Base-by-base conservation (phyloP, 2,113 vertebrate species). In the Aythya baeri region DNA sequence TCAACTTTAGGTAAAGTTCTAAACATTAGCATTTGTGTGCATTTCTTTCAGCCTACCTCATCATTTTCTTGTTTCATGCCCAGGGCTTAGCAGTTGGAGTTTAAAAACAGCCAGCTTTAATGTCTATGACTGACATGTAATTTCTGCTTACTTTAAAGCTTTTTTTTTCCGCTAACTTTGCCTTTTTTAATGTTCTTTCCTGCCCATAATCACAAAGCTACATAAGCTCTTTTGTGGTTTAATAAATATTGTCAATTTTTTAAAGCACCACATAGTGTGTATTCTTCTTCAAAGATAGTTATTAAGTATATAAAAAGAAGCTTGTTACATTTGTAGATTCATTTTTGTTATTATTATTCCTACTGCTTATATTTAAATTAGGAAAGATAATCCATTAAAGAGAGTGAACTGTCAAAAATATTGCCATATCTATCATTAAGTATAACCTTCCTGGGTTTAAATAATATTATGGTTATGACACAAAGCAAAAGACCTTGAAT, bases 21-120 rank as follows among this genome's bases (percentile, higher is more conserved):
- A 96, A 94, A 96, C 86, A 93, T 97, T 97, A 87, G 55, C 89
- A 83, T 97, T 97, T 95, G 71, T 96, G 89, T 97, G 88, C 91
- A 84, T 96, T 97, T 97, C 88, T 93, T 98, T 97, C 97, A 97
- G 86, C 95, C 83, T 97, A 92, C 92, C 93, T 98, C 96, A 97
- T 97, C 91, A 83, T 91, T 98, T 98, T 97, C 94, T 97, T 98
- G 95, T 97, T 97, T 98, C 95, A 96, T 95, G 96, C 94, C 95
- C 84, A 95, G 81, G 97, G 96, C 96, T 97, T 97, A 98, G 89
- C 85, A 92, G 94, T 87, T 95, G 86, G 96, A 97, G 88, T 98
- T 98, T 97, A 93, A 97, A 97, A 97, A 94, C 96, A 97, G 93
- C 89, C 93, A 95, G 92, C 94, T 98, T 98, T 98, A 98, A 98